Conservation (phyloP, 64 coral and sea anemone genomes). For the Montipora sp. region DNA sequence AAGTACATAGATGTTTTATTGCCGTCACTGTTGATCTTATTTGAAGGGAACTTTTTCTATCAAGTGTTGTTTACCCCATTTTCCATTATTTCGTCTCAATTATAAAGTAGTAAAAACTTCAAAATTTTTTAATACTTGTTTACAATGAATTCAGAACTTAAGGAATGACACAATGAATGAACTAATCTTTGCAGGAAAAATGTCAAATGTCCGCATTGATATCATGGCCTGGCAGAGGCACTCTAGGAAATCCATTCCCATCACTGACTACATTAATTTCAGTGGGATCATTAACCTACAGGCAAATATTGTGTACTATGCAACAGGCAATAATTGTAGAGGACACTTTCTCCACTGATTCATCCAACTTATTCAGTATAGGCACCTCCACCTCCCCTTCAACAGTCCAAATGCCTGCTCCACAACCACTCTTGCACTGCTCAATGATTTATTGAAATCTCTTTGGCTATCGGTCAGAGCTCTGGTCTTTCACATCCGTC, state of each 20-base stretch:
- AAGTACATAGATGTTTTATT: background rate
- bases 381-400: no score
- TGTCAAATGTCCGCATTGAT: conserved; percentile 17
- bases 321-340: background rate
- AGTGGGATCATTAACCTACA: conserved; percentile 15
- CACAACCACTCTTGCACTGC: background rate
- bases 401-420: no score
- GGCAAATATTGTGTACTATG: conserved; percentile 26
- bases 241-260: conserved; percentile 36
- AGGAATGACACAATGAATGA: background rate
- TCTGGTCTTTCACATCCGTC: background rate
- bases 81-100: no score
- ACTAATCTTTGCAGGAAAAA: conserved; percentile 9
- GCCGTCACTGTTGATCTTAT: no score
- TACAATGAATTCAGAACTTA: no score
- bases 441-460: background rate
- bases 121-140: no score
- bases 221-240: conserved; percentile 40
- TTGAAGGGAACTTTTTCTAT: no score
- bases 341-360: background rate
- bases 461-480: background rate
- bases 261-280: background rate
- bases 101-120: no score
- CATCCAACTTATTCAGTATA: no score
- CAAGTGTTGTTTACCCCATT: no score